Base-by-base conservation (phyloP, 2,888 invertebrate species). In the Eustalomyia histrio region DNA sequence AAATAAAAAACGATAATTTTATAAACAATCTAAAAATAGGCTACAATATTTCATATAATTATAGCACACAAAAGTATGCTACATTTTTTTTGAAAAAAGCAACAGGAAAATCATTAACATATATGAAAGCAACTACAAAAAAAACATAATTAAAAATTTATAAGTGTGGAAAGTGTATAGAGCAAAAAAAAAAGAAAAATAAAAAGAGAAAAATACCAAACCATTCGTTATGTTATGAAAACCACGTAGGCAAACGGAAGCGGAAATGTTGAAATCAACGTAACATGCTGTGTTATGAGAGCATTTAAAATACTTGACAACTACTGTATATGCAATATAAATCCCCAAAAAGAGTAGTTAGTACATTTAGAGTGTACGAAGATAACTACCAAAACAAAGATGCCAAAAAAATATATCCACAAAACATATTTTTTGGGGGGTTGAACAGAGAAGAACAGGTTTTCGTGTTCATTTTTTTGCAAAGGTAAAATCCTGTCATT, bases 81-180 rank as follows among this genome's bases (percentile, higher is more conserved):
- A 74, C 21, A 50, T 50, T 73, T 35, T 73, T 35, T 53, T 12
- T 53, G 58, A 65, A 29, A 53, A 60, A 57, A 71, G 75, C 79
- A 80, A 80, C 75, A 76, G 71, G 75, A 80, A 72, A 71, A 50
- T 67, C 47, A 61, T 76, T 63, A 55, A 60, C 63, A 68, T 29
- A 17, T 8, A 35, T 18, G n/a, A 63, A 69, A 68, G 39, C 10
- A 39, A 12, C 61, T 6, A 12, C 55, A 72, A 61, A 52, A 50
- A 33, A 35, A 29, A 10, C 5, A 35, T 58, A 53, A 64, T 63
- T 57, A 39, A 52, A 18, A 57, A 47, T 33, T n/a, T 53, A 47
- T 21, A 55, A 18, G 64, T 57, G 24, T 53, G 16, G 29, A 52
- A 24, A 39, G 7, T 29, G 7, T 6, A 29, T 29, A 7, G 6